A percentile compares a stretch with the other conserved stretches of the same genome.
phyloP scores from a whole-genome alignment of 2,888 invertebrate genomes.

The Catocala nupta region DNA sequence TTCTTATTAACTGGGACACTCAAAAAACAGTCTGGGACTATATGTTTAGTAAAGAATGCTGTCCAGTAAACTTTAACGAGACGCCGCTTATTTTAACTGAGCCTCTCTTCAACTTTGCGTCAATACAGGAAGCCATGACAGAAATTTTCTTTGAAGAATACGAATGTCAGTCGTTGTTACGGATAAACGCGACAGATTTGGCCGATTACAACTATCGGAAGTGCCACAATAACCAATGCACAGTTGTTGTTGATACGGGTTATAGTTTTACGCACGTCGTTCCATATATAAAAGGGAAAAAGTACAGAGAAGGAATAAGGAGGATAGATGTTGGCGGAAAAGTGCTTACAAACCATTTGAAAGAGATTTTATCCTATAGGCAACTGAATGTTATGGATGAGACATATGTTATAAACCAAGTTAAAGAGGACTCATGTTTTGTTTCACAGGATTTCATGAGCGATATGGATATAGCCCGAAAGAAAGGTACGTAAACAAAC shows the following conservation, averaged over 20 bases:
- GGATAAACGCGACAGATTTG: constrained; percentile 93
- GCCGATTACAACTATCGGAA: constrained; percentile 90
- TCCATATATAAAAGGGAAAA: constrained; percentile 94
- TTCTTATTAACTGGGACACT: constrained; percentile 97
- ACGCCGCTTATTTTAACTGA: constrained; percentile 96
- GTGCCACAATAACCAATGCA: constrained; percentile 88
- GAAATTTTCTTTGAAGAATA: constrained; percentile 99
- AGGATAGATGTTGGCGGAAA: constrained; percentile 99
- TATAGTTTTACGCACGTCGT: constrained; percentile 98
- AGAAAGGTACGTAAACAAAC: constrained; percentile 64
- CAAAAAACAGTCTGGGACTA: constrained; percentile 99
- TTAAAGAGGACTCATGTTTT: constrained; percentile 98
- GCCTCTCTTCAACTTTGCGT: constrained; percentile 96
- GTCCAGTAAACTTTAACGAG: constrained; percentile 92
- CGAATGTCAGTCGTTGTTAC: constrained; percentile 93
- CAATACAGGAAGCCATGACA: constrained; percentile 96
- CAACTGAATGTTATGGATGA: constrained; percentile 99
- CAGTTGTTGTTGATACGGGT: constrained; percentile 96
- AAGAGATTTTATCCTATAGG: constrained; percentile 98
- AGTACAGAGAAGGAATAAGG: constrained; percentile 89
- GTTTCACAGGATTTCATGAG: constrained; percentile 94
- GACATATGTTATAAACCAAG: constrained; percentile 99
- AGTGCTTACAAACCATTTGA: constrained; percentile 98
- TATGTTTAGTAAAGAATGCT: constrained; percentile 95
- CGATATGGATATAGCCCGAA: constrained; percentile 91